Conservation (phyloP, 2,888 invertebrate genomes). For the Phaonia tiefii region DNA sequence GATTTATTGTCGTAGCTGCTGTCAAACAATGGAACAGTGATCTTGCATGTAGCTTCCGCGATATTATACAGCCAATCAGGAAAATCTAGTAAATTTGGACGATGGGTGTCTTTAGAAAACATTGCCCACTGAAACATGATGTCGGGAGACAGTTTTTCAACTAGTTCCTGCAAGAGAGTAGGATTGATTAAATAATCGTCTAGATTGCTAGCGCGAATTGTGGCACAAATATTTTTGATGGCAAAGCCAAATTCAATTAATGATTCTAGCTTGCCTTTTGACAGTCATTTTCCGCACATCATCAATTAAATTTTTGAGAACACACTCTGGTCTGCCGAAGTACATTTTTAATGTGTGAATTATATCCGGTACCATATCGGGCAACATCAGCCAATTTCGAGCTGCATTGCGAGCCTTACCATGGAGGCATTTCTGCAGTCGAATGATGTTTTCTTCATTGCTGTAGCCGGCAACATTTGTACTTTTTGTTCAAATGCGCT, state of each 20-base stretch:
- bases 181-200: constrained; percentile 48
- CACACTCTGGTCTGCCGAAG: constrained; percentile 33
- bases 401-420: constrained; percentile 31
- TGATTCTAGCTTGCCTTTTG: constrained; percentile 27
- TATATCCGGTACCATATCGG: too few species aligned
- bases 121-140: too few species aligned
- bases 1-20: background rate
- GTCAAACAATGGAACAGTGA: constrained; percentile 18
- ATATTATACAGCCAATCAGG: too few species aligned
- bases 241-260: constrained; percentile 40
- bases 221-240: constrained; percentile 45
- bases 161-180: constrained; percentile 38
- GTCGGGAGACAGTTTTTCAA: constrained; percentile 40
- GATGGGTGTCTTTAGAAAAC: background rate
- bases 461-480: constrained; percentile 23
- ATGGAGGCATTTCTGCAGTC: constrained; percentile 31
- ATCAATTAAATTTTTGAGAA: constrained; percentile 30
- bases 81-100: constrained; percentile 19
- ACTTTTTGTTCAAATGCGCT: constrained; percentile 16
- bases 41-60: constrained; percentile 39
- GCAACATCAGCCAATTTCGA: too few species aligned
- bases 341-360: constrained; percentile 45
- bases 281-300: constrained; percentile 20
- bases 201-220: constrained; percentile 32
- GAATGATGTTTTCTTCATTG: constrained; percentile 33